Evolutionary conservation across 2,888 invertebrate species (phyloP), one percentile per base, ranked within the genome.

Genomic region (Aphrophora alni): DNA sequence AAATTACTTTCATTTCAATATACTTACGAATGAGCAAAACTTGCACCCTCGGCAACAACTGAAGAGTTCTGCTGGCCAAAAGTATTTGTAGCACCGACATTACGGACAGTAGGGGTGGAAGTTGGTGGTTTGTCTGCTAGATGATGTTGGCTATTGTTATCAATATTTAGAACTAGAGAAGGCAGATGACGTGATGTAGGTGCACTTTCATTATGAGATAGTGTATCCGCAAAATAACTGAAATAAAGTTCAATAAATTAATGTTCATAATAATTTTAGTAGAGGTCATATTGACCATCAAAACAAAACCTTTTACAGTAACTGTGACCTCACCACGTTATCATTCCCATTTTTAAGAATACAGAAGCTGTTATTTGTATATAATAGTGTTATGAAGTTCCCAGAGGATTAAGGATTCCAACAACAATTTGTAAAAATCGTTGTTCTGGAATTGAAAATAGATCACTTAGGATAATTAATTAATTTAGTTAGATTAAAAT

Each of bases 221-320:
- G 87, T 28, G 90, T 89, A 82, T 90, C 90, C 72, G 89, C 89
- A 84, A 90, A 90, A 83, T 90, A 90, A 83, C 90, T 90, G 85
- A 38, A 82, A 82, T 12, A 71, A 81, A n/a, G n/a, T n/a, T n/a
- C n/a, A 38, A 75, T 78, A 24, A 51, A n/a, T 38, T 59, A 75
- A 5, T 10, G 5, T n/a, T n/a, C n/a, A n/a, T n/a, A n/a, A n/a
- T n/a, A 4, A 3, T 38, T 7, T 74, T 38, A 33, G 10, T 73
- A 25, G 17, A 17, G 17, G 17, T 25, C 26, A 28, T 10, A 26
- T 17, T 3, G 10, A 74, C 27, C 14, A 38, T 33, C 0, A 74
- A n/a, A 28, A 74, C n/a, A n/a, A n/a, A n/a, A n/a, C n/a, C n/a
- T n/a, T n/a, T n/a, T n/a, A n/a, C n/a, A n/a, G n/a, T n/a, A n/a